Evolutionary conservation across 1,140 invertebrate genomes (phyloP), one percentile per base, ranked within the genome.

Genomic region (Gonioctena quinquepunctata): DNA sequence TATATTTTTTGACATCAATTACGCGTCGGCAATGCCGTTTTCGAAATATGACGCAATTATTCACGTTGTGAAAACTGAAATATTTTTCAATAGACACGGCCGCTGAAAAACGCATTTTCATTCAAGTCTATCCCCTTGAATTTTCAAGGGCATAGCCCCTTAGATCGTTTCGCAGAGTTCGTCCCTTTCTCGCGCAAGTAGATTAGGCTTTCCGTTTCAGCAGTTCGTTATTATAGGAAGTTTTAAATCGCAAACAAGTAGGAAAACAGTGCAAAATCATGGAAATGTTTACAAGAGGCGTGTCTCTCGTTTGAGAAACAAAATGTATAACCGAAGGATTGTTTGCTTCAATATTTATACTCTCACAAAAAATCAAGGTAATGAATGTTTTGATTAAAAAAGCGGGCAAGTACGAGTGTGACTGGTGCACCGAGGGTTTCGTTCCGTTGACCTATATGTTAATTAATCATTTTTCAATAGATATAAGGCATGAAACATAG

Each of bases 91-190:
- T 42, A 42, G 16, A 42, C 11, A 42, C 33, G 3, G 13, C 33
- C 33, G 33, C 33, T 42, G 8, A 42, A 42, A 42, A 42, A 42
- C 33, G 16, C 11, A n/a, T 42, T 42, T 42, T n/a, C 33, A 11
- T 42, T 42, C 1, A n/a, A 4, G 16, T 13, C 72, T 63, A 75
- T 79, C 71, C 72, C 28, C 77, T 79, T 79, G 69, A 79, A 79
- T 62, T 49, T 79, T 79, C 73, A 79, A 79, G 77, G 49, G 48
- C 76, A 42, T 42, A 42, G 11, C 8, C 33, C 33, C 11, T 11
- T 13, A 2, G 0, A 3, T 13, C 3, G 33, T n/a, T 11, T n/a
- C 33, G 16, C 3, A n/a, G 1, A 2, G 16, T n/a, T 4, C 16
- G 13, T 42, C 33, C 1, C 13, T 42, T 11, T 42, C 13, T n/a